phyloP scores from a whole-genome alignment of 2,797 vertebrate genomes.

The Lepilemur septentrionalis region DNA sequence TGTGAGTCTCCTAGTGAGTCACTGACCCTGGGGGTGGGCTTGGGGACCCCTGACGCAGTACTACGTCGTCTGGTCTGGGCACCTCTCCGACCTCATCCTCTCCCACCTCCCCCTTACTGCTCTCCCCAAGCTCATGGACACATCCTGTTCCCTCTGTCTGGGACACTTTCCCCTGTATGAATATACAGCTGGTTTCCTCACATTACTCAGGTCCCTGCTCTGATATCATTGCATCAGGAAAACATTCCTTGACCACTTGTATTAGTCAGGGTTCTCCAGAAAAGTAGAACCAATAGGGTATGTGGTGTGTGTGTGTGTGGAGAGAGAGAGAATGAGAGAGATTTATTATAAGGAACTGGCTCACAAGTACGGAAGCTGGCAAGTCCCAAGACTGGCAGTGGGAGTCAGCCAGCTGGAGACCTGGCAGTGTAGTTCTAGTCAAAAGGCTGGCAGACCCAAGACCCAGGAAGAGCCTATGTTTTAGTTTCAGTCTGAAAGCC shows the following conservation, averaged over 20 bases:
- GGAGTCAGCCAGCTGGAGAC: not conserved
- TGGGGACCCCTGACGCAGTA: not conserved
- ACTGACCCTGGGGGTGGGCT: not conserved
- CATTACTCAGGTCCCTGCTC: not conserved
- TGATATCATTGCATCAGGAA: not conserved
- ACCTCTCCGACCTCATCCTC: not conserved
- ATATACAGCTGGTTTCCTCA: not conserved
- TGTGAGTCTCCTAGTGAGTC: not conserved
- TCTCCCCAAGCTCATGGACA: not conserved
- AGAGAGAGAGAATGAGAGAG: not conserved
- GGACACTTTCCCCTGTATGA: not conserved
- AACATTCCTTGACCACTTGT: not conserved
- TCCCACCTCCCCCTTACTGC: accelerated
- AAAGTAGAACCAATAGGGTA: not conserved
- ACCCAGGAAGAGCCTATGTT: not conserved
- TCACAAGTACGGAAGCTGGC: not conserved
- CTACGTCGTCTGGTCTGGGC: not conserved
- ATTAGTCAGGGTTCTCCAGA: not conserved
- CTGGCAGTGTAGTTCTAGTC: not conserved
- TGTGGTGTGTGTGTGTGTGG: too few species aligned
- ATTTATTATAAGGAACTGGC: not conserved
- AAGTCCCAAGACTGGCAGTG: not conserved
- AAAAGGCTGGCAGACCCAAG: not conserved
- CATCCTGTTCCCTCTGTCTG: not conserved
- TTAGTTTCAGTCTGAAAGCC: not conserved